Evolutionary conservation across 2,113 vertebrate genomes (phyloP).

Genomic region (Apistogramma diplotaenia): DNA sequence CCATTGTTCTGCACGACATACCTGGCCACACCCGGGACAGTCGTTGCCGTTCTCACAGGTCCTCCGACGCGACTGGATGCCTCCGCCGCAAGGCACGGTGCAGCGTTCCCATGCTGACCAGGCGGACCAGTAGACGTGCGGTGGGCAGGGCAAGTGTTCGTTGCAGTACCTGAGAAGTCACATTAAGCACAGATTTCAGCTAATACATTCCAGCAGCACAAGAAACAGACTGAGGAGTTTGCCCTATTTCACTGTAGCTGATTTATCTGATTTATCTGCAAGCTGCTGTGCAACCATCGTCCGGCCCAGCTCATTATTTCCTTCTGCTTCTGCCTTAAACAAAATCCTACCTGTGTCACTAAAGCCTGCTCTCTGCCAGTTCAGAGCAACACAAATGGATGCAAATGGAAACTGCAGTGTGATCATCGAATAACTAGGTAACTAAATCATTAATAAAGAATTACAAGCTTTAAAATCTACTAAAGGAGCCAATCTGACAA

Average conservation of each 20-base stretch:
- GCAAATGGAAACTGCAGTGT: not conserved
- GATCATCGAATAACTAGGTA: not conserved
- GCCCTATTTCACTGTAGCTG: not conserved
- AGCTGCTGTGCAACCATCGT: not conserved
- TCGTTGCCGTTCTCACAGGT: conserved; percentile 94
- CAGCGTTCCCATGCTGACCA: conserved; percentile 97
- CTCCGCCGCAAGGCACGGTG: conserved; percentile 91
- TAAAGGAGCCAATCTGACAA: not conserved
- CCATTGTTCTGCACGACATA: conserved; percentile 61
- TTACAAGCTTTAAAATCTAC: not conserved
- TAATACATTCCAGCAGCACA: not conserved
- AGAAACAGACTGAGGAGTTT: not conserved
- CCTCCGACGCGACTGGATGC: conserved; percentile 90
- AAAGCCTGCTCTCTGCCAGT: not conserved
- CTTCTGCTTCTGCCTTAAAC: not conserved
- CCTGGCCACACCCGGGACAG: conserved; percentile 89
- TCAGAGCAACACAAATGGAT: not conserved
- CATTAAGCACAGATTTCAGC: not conserved
- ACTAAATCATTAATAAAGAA: not conserved
- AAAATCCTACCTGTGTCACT: not conserved
- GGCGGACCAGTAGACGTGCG: conserved; percentile 93
- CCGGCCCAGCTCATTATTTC: not conserved
- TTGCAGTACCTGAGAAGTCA: conserved; percentile 89
- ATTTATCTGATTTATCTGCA: not conserved
- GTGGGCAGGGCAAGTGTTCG: conserved; percentile 91